phyloP scores from a whole-genome alignment of 1,140 invertebrate species.

The Caenorhabditis brenneri region DNA sequence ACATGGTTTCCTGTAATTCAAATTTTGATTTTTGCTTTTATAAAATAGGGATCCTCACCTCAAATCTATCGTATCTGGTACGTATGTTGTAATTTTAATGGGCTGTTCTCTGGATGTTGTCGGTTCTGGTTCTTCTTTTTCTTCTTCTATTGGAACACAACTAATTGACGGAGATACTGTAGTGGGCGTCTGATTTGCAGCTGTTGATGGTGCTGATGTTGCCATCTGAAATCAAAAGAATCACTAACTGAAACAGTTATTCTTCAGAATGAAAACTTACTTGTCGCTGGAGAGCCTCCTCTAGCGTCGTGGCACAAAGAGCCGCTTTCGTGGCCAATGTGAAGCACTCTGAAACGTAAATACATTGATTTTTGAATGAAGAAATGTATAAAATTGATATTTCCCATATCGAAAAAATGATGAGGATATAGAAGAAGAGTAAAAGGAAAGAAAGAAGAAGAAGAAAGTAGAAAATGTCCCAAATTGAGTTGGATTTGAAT shows the following conservation, averaged over 20 bases:
- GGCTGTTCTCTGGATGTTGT: constrained; percentile 19
- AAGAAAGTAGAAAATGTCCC: neutral
- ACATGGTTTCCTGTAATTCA: constrained; percentile 9
- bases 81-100: constrained; percentile 16
- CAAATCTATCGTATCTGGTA: constrained; percentile 32
- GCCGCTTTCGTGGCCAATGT: constrained; percentile 66
- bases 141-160: constrained; percentile 16
- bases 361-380: neutral
- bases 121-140: constrained; percentile 19
- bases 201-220: constrained; percentile 38
- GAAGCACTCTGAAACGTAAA: constrained; percentile 65
- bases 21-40: neutral
- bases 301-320: constrained; percentile 60
- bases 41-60: neutral
- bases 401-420: neutral
- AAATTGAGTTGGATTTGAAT: constrained; percentile 44
- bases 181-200: constrained; percentile 24
- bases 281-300: constrained; percentile 56
- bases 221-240: constrained; percentile 25
- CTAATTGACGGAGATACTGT: constrained; percentile 16
- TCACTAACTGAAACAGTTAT: neutral
- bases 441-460: neutral
- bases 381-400: neutral
- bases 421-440: neutral
- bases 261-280: neutral